Percentiles rank a stretch among this genome's conserved stretches.
Conservation (phyloP, 2,888 invertebrate species). For the Hecatera dysodea region DNA sequence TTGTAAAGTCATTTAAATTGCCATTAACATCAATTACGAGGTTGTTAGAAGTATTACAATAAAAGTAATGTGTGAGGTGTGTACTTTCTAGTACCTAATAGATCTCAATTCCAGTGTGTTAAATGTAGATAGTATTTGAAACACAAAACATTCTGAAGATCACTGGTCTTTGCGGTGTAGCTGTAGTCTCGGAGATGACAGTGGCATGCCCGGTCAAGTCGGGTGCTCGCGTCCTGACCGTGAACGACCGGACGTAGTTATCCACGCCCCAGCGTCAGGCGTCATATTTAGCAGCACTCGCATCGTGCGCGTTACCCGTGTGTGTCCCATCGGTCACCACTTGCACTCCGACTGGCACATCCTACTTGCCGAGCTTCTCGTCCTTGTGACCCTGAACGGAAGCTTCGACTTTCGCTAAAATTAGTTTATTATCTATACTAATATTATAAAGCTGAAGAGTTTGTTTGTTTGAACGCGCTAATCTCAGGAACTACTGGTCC, state of each 20-base stretch:
- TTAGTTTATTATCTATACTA: constrained; percentile 2
- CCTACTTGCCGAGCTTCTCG: constrained; percentile 43
- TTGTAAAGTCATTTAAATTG: constrained; percentile 31
- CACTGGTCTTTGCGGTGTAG: neutral
- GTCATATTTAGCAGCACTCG: constrained; percentile 49
- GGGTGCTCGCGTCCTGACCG: constrained; percentile 25
- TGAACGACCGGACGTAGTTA: constrained; percentile 52
- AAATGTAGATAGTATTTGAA: neutral
- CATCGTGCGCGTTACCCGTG: constrained; percentile 7
- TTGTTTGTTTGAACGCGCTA: too few relatives aligned
- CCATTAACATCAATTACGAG: constrained; percentile 39
- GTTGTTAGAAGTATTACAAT: constrained; percentile 32
- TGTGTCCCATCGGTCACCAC: constrained; percentile 31
- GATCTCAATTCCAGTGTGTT: constrained; percentile 2
- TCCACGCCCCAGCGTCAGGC: constrained; percentile 47
- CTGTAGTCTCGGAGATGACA: neutral
- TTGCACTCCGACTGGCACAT: constrained; percentile 53
- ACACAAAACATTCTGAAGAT: neutral
- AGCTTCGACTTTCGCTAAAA: neutral
- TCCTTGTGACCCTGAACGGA: constrained; percentile 13
- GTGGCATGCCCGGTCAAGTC: neutral
- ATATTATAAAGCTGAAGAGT: too few relatives aligned
- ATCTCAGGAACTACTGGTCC: too few relatives aligned
- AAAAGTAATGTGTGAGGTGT: constrained; percentile 5
- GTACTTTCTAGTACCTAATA: too few relatives aligned